Percentiles rank a stretch among this genome's conserved stretches.
Conservation (phyloP, 2,888 invertebrate species). For the Athalia circularis region DNA sequence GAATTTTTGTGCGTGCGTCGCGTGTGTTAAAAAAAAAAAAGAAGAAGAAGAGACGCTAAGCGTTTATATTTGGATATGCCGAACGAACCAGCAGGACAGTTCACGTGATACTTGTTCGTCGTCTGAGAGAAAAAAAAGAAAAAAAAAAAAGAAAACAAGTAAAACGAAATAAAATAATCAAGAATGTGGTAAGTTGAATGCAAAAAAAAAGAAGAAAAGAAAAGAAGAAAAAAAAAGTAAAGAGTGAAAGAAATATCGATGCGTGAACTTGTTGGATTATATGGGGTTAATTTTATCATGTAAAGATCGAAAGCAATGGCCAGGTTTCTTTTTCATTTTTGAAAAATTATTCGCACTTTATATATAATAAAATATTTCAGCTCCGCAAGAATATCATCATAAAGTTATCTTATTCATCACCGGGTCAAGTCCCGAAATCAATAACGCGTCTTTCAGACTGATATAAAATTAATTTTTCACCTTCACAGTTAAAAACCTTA, state of each 20-base stretch:
- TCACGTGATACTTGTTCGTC: constrained; percentile 37
- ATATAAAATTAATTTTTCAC: too few species aligned
- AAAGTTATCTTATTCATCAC: too few species aligned
- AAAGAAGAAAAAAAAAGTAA: neutral
- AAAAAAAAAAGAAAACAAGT: neutral
- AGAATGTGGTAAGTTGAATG: constrained; percentile 31
- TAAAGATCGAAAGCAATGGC: too few species aligned
- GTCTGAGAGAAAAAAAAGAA: neutral
- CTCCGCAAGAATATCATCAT: too few species aligned
- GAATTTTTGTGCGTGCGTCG: neutral
- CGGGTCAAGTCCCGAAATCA: too few species aligned
- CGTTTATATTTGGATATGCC: constrained; percentile 41
- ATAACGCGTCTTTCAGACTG: too few species aligned
- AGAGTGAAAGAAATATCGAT: neutral
- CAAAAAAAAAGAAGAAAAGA: neutral
- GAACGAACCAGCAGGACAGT: constrained; percentile 31
- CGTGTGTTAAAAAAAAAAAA: neutral
- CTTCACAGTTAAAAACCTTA: too few species aligned
- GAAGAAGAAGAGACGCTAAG: too few species aligned
- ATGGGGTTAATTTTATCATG: too few species aligned
- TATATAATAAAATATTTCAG: too few species aligned
- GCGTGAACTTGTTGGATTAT: too few species aligned
- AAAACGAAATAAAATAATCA: neutral
- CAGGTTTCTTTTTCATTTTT: neutral
- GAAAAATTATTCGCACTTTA: neutral